Percentiles rank a stretch among this genome's conserved stretches.
Evolutionary conservation across 2,888 invertebrate species (phyloP).

Genomic region (Apamea anceps): DNA sequence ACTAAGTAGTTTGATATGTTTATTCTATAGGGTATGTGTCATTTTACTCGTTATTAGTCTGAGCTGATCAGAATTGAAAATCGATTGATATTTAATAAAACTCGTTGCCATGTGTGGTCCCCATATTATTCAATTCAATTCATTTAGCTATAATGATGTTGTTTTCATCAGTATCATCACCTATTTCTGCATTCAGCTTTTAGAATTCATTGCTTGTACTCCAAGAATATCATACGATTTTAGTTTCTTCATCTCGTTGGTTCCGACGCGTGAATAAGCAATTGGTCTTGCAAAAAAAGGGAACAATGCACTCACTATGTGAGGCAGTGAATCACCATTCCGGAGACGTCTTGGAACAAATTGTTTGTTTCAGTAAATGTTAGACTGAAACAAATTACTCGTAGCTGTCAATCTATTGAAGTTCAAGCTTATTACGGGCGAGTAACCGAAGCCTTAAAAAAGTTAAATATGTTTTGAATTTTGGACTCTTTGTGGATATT

Average conservation of each 20-base stretch:
- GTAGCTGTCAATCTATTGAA: conserved; percentile 24
- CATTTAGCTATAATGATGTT: neutral
- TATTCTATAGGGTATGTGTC: neutral
- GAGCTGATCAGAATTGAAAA: conserved; percentile 8
- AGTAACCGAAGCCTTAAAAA: conserved; percentile 8
- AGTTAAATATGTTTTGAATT: neutral
- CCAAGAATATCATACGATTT: neutral
- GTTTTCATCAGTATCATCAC: neutral
- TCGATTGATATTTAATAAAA: conserved; percentile 3
- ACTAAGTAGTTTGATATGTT: conserved; percentile 14
- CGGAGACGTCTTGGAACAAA: conserved; percentile 27
- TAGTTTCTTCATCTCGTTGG: conserved; percentile 5
- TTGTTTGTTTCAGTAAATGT: conserved; percentile 39
- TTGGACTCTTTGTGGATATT: neutral
- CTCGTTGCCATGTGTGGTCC: neutral
- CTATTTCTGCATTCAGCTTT: neutral
- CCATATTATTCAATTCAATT: neutral
- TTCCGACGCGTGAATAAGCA: conserved; percentile 43
- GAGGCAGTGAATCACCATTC: conserved; percentile 47
- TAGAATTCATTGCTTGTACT: neutral
- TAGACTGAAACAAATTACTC: conserved; percentile 32
- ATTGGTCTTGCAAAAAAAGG: conserved; percentile 31
- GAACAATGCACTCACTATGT: conserved; percentile 35
- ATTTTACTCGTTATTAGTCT: neutral
- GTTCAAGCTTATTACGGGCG: conserved; percentile 47